These are phyloP conservation scores for Teleogryllus oceanicus DNA, from an alignment of 2,888 invertebrate species.

Conservation along the genomic window DNA sequence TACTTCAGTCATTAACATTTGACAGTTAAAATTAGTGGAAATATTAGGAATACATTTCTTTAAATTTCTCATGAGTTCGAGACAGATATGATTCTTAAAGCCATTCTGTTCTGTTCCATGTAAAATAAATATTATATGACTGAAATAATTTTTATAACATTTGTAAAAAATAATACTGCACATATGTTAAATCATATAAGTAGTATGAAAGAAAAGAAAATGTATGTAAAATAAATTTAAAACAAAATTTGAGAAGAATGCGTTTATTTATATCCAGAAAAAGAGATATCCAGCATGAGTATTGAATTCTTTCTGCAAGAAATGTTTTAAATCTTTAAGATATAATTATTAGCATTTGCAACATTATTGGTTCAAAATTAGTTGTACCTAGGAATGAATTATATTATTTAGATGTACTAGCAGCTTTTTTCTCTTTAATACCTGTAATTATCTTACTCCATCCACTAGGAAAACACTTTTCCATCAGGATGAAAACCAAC, in stretches of 20 bases:
- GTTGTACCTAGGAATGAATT: slow-evolving; percentile 7
- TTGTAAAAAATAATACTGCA: not conserved
- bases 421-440: too few relatives aligned
- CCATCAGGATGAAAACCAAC: too few relatives aligned
- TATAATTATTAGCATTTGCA: not conserved
- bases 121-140: not conserved
- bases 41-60: too few relatives aligned
- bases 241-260: not conserved
- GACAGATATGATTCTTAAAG: not conserved
- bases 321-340: not conserved
- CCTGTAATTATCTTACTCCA: too few relatives aligned
- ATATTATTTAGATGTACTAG: not conserved
- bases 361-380: not conserved
- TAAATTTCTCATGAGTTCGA: not conserved
- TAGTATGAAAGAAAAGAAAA: not conserved
- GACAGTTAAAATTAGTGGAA: too few relatives aligned
- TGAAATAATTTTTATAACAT: slow-evolving; percentile 10
- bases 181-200: not conserved
- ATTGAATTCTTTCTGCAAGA: not conserved
- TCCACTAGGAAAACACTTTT: too few relatives aligned
- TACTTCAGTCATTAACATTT: too few relatives aligned
- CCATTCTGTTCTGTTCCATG: slow-evolving; percentile 18
- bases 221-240: not conserved
- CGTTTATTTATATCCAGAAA: not conserved
- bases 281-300: not conserved